A percentile compares a stretch with the other conserved stretches of the same genome.
These are phyloP conservation scores for Eurystomus gularis DNA, from an alignment of 2,113 vertebrate species.

Conservation along the genomic window DNA sequence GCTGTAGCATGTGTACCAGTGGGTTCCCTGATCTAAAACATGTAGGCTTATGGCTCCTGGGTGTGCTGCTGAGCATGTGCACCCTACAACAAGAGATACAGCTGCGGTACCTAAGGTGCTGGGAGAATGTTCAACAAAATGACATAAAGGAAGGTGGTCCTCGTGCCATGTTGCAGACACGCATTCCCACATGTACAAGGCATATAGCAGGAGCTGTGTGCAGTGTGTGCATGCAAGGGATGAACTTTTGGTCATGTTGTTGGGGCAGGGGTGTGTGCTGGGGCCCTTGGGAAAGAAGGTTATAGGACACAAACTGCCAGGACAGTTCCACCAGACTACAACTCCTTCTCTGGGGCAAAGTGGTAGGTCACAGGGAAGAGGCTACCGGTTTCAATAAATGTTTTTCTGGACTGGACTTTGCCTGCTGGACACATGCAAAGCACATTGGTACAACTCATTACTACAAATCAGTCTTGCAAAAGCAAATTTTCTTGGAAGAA, in stretches of 20 bases:
- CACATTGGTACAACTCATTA: rapidly evolving
- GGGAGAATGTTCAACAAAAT: background rate
- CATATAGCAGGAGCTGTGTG: background rate
- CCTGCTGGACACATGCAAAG: background rate
- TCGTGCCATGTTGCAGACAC: background rate
- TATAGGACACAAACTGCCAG: background rate
- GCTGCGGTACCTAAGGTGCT: background rate
- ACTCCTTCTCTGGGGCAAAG: background rate
- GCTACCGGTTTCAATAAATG: background rate
- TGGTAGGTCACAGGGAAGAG: background rate
- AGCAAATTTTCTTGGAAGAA: background rate
- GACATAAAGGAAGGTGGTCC: background rate
- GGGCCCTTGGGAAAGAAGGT: background rate
- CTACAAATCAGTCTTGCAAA: background rate
- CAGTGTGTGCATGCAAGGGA: background rate
- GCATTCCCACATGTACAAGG: background rate
- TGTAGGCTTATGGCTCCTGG: background rate
- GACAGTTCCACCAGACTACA: background rate
- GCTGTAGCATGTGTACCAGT: too few species aligned
- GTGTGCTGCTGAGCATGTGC: background rate
- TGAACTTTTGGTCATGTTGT: background rate
- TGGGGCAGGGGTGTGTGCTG: background rate
- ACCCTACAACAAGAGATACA: background rate
- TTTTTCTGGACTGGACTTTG: background rate
- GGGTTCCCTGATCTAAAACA: background rate